These are phyloP conservation scores for Melanotaenia maccullochi DNA, from an alignment of 2,797 vertebrate genomes.

Conservation along the genomic window DNA sequence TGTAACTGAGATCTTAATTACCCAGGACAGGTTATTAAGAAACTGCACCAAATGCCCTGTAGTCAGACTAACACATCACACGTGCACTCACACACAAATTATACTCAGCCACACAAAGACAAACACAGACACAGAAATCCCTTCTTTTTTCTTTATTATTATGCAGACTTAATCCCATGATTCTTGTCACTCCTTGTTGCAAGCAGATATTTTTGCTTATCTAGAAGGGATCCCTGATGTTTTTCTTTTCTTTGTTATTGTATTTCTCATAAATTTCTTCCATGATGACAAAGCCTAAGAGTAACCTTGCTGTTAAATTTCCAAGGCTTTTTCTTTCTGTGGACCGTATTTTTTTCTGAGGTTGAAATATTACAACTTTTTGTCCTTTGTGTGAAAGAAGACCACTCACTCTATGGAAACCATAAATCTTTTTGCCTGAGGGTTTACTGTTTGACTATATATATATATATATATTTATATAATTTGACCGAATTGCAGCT, in stretches of 20 bases:
- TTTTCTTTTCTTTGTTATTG: constrained; percentile 15
- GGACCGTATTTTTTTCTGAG: constrained; percentile 34
- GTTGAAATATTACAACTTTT: constrained; percentile 18
- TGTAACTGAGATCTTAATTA: constrained; percentile 74
- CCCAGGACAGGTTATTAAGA: constrained; percentile 71
- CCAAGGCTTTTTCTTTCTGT: constrained; percentile 33
- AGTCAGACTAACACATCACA: constrained; percentile 24
- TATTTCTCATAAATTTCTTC: constrained; percentile 22
- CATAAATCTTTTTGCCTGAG: constrained; percentile 66
- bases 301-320: constrained; percentile 24
- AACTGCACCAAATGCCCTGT: constrained; percentile 49
- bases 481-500: no score
- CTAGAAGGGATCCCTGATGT: constrained; percentile 6
- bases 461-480: no score
- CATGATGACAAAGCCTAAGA: constrained; percentile 2
- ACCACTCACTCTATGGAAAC: constrained; percentile 56
- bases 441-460: constrained; percentile 11
- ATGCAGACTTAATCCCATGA: constrained; percentile 20
- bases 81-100: constrained; percentile 4
- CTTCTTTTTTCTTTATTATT: constrained; percentile 6
- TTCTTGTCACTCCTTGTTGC: constrained; percentile 8
- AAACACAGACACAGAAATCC: constrained; percentile 15
- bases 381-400: constrained; percentile 10
- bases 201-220: constrained; percentile 19
- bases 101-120: constrained; percentile 17